phyloP scores from a whole-genome alignment of 2,113 vertebrate species.

The Accipiter virgatus region DNA sequence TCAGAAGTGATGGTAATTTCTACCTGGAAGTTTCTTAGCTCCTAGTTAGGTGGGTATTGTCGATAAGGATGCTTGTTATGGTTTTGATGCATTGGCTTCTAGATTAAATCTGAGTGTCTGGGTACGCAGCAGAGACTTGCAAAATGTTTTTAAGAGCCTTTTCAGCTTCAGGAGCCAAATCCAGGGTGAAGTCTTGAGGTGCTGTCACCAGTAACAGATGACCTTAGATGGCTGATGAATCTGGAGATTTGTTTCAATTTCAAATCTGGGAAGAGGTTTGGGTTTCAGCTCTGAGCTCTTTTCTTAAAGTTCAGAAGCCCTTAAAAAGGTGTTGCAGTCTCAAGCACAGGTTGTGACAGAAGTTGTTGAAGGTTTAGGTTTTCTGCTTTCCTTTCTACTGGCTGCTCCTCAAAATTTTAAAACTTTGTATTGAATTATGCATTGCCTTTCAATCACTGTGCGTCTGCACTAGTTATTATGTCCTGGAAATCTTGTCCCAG shows the following conservation, averaged over 20 bases:
- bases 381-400: neutral
- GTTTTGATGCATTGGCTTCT: neutral
- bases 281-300: neutral
- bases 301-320: neutral
- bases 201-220: neutral
- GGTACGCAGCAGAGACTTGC: neutral
- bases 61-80: neutral
- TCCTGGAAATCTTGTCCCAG: neutral
- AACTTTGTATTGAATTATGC: neutral
- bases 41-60: neutral
- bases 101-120: neutral
- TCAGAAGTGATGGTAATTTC: neutral
- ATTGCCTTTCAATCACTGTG: neutral
- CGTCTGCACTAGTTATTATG: neutral
- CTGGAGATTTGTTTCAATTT: conserved; percentile 2
- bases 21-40: neutral
- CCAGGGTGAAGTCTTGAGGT: neutral
- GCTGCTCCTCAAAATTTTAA: conserved; percentile 23
- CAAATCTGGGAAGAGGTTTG: neutral
- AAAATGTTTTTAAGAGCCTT: neutral
- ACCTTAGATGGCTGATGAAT: neutral
- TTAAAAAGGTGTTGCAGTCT: neutral
- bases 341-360: neutral
- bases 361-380: neutral
- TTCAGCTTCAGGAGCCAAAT: neutral